Base-by-base conservation (phyloP, 2,797 vertebrate genomes). In the Micropoecilia bifurca region DNA sequence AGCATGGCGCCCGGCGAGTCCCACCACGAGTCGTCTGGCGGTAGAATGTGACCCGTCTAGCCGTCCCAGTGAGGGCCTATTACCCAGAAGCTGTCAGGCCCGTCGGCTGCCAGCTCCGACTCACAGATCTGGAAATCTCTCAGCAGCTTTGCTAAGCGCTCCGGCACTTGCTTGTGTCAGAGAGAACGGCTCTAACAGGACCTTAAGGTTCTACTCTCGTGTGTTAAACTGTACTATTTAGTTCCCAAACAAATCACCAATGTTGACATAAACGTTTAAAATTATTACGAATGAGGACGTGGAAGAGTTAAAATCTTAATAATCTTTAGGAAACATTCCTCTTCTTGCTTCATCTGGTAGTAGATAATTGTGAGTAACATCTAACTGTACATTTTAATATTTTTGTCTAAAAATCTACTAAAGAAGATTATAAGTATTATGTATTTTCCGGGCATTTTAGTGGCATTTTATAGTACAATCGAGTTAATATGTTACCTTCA, bases 71-170 rank as follows among this genome's bases (percentile, higher is more conserved):
- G 30, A 89, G 82, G 25, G 76, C 75, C 86, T 80, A 92, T 92
- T 93, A 93, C 86, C 89, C 85, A 89, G 83, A 91, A 89, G 87
- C 91, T 93, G 89, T 90, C 57, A 47, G 66, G 63, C 47, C 22
- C 10, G 76, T 83, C 7, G 22, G 71, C 81, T 92, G 90, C 90
- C 87, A 92, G 87, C 69, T 82, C 59, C 66, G 55, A 77, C 75
- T 75, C 43, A 13, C 61, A 73, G 68, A 71, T 1, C 71, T 71
- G 53, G 33, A 36, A 75, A n/a, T 76, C 72, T 82, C 48, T 81
- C 76, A 10, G 6, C 47, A 53, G 12, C 59, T 55, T 63, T 68
- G 20, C 25, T 66, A 9, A 30, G 47, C 69, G 6, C 53, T 41
- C 8, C 50, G 9, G 16, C 13, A 14, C 55, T 53, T 74, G 20